Conservation (phyloP, 2,113 vertebrate genomes). For the Chaenogobius annularis region DNA sequence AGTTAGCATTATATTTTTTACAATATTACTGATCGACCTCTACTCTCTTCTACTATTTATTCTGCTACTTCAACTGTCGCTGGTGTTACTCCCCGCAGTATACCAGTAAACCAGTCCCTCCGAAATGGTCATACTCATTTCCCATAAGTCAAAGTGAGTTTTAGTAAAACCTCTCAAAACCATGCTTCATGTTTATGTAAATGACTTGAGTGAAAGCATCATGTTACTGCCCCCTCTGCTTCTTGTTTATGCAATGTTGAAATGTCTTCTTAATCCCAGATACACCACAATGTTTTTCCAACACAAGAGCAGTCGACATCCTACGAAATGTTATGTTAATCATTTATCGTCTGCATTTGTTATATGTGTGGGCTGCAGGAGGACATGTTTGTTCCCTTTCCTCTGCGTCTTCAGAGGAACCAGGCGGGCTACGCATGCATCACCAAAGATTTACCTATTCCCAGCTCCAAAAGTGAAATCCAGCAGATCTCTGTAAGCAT, state of each 20-base stretch:
- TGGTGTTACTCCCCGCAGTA: too few species aligned
- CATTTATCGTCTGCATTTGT: not conserved
- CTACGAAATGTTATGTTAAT: not conserved
- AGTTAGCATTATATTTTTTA: too few species aligned
- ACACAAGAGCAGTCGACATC: not conserved
- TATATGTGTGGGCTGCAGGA: conserved; percentile 57
- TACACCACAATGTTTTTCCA: not conserved
- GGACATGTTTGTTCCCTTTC: conserved; percentile 72
- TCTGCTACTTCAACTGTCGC: too few species aligned
- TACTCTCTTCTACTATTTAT: too few species aligned
- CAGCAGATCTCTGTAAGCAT: conserved; percentile 76
- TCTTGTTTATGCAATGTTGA: not conserved
- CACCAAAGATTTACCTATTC: conserved; percentile 68
- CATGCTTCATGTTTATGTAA: not conserved
- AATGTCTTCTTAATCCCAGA: not conserved
- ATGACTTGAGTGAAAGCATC: not conserved
- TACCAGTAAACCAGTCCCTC: not conserved
- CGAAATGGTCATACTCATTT: not conserved
- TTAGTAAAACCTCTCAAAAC: not conserved
- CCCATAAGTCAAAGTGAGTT: not conserved
- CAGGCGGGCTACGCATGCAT: conserved; percentile 63
- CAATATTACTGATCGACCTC: too few species aligned
- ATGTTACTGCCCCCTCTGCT: not conserved
- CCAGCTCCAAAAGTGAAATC: conserved; percentile 75
- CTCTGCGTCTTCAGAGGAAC: conserved; percentile 63